Evolutionary conservation across 2,888 invertebrate species (phyloP).

Genomic region (Hypercompe scribonia): DNA sequence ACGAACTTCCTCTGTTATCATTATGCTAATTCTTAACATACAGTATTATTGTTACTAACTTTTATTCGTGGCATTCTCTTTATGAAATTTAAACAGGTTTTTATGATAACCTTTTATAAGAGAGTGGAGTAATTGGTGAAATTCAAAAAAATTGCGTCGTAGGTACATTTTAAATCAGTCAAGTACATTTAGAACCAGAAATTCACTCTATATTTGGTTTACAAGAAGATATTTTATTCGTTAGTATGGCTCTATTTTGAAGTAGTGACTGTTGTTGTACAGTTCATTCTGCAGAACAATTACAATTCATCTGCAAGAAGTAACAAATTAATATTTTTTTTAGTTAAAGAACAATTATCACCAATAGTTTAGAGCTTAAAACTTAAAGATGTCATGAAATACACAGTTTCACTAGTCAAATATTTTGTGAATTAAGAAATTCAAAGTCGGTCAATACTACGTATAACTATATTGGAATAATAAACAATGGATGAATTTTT

Average conservation of each 20-base stretch:
- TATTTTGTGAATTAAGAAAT: slow-evolving; percentile 38
- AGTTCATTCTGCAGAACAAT: too few species aligned
- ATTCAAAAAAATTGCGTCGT: background rate
- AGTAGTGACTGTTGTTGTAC: too few species aligned
- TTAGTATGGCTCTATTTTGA: background rate
- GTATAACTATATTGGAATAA: slow-evolving; percentile 50
- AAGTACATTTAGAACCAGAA: background rate
- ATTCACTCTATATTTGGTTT: background rate
- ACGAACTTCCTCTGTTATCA: slow-evolving; percentile 70
- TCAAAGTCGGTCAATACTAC: slow-evolving; percentile 43
- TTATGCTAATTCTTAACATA: slow-evolving; percentile 79
- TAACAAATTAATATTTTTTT: too few species aligned
- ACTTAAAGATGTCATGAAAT: background rate
- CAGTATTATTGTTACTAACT: slow-evolving; percentile 71
- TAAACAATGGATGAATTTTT: slow-evolving; percentile 53
- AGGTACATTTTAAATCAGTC: too few species aligned
- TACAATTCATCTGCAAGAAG: too few species aligned
- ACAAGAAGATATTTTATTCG: background rate
- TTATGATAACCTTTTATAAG: slow-evolving; percentile 38
- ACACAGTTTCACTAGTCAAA: slow-evolving; percentile 25
- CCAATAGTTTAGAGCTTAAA: too few species aligned
- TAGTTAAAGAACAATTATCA: too few species aligned
- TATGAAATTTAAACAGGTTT: slow-evolving; percentile 48
- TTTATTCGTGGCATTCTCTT: slow-evolving; percentile 64
- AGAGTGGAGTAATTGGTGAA: slow-evolving; percentile 35